Percentiles rank a stretch among this genome's conserved stretches.
These are phyloP conservation scores for Cepphus grylle DNA, from an alignment of 2,113 vertebrate genomes.

Conservation along the genomic window DNA sequence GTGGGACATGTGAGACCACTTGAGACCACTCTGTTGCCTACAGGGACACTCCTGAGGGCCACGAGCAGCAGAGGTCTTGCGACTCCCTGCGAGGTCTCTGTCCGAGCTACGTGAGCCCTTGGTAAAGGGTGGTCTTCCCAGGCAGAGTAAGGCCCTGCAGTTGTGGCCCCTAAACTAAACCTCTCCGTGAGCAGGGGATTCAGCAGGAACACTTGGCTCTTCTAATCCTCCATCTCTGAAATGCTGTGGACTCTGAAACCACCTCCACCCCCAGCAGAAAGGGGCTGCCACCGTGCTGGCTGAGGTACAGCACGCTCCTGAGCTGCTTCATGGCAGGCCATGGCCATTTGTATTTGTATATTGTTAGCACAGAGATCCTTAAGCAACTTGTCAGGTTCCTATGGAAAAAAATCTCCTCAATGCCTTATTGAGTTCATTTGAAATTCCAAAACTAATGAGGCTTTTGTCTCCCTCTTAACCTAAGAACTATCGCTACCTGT, in stretches of 20 bases:
- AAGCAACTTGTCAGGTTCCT: background rate
- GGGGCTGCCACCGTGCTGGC: background rate
- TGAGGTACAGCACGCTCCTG: fast-evolving
- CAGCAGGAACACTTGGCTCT: background rate
- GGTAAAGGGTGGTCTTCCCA: background rate
- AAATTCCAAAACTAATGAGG: constrained; percentile 28
- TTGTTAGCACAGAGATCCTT: background rate
- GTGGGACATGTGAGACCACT: background rate
- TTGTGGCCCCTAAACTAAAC: background rate
- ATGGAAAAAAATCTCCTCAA: background rate
- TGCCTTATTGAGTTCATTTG: background rate
- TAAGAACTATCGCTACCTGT: background rate
- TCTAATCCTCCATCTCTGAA: background rate
- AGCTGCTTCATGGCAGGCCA: fast-evolving
- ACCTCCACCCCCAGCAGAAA: background rate
- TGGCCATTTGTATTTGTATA: background rate
- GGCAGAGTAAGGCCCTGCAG: background rate
- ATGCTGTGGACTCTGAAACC: background rate
- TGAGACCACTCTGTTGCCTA: background rate
- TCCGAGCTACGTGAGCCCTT: background rate
- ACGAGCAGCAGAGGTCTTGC: background rate
- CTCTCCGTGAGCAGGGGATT: background rate
- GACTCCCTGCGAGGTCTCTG: background rate
- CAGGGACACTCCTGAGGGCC: background rate
- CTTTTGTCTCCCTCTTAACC: constrained; percentile 35